phyloP scores from a whole-genome alignment of 2,113 vertebrate species.

The Cynocephalus volans region DNA sequence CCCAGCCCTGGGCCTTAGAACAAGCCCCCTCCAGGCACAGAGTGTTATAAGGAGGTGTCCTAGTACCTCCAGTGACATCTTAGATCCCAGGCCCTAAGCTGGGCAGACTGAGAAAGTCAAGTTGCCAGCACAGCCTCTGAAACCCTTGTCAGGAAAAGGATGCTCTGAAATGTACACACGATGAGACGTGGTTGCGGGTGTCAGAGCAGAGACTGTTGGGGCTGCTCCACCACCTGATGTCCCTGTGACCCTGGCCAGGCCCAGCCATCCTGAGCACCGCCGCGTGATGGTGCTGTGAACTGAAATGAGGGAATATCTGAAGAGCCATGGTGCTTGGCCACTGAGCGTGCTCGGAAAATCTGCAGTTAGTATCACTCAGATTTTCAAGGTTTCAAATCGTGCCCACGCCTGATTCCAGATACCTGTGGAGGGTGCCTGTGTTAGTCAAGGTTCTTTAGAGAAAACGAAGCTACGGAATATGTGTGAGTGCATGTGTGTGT shows the following conservation, averaged over 20 bases:
- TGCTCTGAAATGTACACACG: rapidly evolving
- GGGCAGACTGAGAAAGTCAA: too few relatives aligned
- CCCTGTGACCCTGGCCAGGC: neutral
- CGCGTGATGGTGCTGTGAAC: neutral
- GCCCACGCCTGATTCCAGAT: neutral
- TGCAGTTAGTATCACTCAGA: neutral
- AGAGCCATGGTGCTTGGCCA: neutral
- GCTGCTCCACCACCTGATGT: neutral
- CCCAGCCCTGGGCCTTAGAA: neutral
- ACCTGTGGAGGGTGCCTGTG: neutral
- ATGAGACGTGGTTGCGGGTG: neutral
- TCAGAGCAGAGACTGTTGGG: neutral
- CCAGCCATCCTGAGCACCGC: neutral
- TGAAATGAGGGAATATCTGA: neutral
- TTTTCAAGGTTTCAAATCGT: neutral
- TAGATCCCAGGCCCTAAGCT: neutral
- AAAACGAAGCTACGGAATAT: neutral
- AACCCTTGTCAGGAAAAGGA: neutral
- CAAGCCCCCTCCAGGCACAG: neutral
- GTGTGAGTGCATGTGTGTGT: neutral
- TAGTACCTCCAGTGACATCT: neutral
- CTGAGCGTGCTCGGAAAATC: rapidly evolving
- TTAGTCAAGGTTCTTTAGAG: neutral
- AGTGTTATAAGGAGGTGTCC: neutral
- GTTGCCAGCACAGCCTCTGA: neutral